Conservation (phyloP, 1,140 invertebrate genomes). For the Megalopta genalis region DNA sequence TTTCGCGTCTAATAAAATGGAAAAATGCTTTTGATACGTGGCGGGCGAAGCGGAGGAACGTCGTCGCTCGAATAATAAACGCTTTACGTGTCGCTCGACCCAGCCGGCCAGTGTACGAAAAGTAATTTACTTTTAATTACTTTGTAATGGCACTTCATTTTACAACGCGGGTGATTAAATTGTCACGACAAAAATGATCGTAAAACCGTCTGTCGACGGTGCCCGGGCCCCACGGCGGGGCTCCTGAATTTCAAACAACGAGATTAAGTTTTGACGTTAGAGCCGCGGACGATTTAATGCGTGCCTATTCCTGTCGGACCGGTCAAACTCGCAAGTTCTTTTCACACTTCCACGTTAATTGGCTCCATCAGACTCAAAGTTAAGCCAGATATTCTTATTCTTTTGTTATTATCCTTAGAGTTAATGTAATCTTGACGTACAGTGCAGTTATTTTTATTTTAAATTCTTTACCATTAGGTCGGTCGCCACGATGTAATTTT, state of each 20-base stretch:
- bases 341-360: no score
- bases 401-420: no score
- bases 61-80: constrained; percentile 6
- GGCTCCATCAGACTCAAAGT: neutral
- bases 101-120: neutral
- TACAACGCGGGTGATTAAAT: constrained; percentile 8
- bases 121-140: constrained; percentile 19
- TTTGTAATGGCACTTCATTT: constrained; percentile 1
- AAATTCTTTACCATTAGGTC: no score
- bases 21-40: constrained; percentile 6
- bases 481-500: no score
- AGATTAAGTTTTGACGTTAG: neutral
- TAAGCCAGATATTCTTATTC: no score
- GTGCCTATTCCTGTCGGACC: no score
- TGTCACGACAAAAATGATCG: neutral
- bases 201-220: no score
- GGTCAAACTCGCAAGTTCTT: no score
- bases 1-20: constrained; percentile 1
- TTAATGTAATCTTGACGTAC: no score
- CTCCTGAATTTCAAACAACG: neutral
- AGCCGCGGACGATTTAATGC: neutral
- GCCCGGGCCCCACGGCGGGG: no score
- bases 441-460: no score
- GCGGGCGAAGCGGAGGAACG: neutral
- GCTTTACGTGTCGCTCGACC: neutral